Conservation (phyloP, 2,113 vertebrate species). For the Lophochroa leadbeateri region DNA sequence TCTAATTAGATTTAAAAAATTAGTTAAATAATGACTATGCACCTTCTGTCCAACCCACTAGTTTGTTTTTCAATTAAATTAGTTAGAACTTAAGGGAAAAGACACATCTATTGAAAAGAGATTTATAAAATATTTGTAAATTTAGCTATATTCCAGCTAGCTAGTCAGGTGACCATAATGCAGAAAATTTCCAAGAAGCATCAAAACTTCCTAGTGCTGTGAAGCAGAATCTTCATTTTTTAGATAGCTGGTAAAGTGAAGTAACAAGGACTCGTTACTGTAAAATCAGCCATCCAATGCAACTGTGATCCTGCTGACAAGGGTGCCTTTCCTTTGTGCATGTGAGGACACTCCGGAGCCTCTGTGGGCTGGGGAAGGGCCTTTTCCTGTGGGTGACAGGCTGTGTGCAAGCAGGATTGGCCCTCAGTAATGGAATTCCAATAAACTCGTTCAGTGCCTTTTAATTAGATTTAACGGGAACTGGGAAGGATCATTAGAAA, state of each 20-base stretch:
- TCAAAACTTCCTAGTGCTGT: neutral
- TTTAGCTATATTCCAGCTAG: neutral
- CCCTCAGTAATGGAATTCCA: conserved; percentile 33
- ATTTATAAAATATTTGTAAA: conserved; percentile 14
- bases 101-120: neutral
- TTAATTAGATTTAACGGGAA: conserved; percentile 49
- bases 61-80: conserved; percentile 27
- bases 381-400: fast-evolving
- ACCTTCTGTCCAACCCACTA: conserved; percentile 26
- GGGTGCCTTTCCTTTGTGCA: fast-evolving
- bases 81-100: neutral
- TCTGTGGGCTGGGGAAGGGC: neutral
- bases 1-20: neutral
- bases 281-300: neutral
- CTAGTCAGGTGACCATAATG: neutral
- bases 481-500: conserved; percentile 35
- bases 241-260: neutral
- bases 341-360: neutral
- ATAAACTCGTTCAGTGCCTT: conserved; percentile 34
- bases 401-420: neutral
- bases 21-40: conserved; percentile 38
- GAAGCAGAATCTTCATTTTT: neutral
- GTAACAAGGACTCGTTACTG: neutral
- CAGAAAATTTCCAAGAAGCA: neutral
- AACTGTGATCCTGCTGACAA: fast-evolving